Evolutionary conservation across 1,140 invertebrate genomes (phyloP).

Genomic region (Gryon sp.): DNA sequence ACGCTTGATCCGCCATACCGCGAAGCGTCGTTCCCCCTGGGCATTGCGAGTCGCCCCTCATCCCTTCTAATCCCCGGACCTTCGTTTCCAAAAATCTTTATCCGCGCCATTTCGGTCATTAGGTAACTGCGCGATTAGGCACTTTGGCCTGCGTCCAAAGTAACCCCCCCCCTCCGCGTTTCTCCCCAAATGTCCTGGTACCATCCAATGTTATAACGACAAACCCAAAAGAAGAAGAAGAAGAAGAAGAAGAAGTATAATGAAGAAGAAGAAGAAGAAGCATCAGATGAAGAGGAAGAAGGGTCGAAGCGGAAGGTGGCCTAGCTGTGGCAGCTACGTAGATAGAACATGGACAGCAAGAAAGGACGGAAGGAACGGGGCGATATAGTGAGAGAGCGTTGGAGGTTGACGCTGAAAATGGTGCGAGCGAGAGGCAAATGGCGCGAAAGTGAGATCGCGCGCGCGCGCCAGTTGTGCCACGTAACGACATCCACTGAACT

Average conservation of each 20-base stretch:
- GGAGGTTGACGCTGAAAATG: conserved; percentile 42
- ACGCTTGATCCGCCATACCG: conserved; percentile 2
- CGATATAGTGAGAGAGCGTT: conserved; percentile 1
- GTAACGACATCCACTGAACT: conserved; percentile 25
- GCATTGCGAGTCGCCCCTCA: too few relatives aligned
- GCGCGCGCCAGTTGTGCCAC: not conserved
- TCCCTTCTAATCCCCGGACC: conserved; percentile 9
- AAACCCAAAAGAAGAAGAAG: conserved; percentile 16
- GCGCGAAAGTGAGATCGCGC: conserved; percentile 1
- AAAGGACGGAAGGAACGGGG: conserved; percentile 42
- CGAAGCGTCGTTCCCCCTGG: not conserved
- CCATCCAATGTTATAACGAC: too few relatives aligned
- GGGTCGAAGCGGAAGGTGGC: conserved; percentile 53
- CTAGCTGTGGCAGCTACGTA: conserved; percentile 22
- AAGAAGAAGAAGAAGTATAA: conserved; percentile 23
- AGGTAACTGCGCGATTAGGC: conserved; percentile 57
- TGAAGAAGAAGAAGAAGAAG: conserved; percentile 36
- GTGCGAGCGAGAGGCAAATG: conserved; percentile 41
- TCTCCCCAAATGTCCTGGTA: too few relatives aligned
- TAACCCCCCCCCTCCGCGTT: conserved; percentile 11
- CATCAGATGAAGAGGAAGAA: conserved; percentile 36
- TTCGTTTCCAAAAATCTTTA: conserved; percentile 42
- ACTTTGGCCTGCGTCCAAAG: conserved; percentile 52
- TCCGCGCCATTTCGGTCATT: conserved; percentile 57
- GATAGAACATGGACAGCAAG: conserved; percentile 35